A percentile compares a stretch with the other conserved stretches of the same genome.
These are phyloP conservation scores for Hipparchia semele DNA, from an alignment of 2,888 invertebrate genomes.

Conservation along the genomic window DNA sequence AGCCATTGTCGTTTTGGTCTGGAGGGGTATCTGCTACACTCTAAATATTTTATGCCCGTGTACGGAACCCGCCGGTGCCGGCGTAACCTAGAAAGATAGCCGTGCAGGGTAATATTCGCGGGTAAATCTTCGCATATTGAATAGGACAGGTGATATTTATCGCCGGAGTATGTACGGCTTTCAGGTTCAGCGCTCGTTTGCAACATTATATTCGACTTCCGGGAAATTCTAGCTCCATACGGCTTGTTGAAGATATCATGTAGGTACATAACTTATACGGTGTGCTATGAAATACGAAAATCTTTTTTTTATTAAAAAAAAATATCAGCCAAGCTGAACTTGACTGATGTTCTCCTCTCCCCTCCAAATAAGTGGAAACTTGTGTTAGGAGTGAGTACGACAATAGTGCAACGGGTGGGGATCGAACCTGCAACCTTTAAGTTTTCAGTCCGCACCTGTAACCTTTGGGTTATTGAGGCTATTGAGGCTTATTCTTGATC, in stretches of 20 bases:
- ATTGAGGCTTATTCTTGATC: no score
- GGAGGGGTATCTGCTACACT: neutral
- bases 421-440: no score
- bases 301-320: no score
- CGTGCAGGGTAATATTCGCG: neutral
- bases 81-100: conserved; percentile 12
- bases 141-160: conserved; percentile 18
- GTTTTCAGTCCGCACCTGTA: no score
- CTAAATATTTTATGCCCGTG: conserved; percentile 9
- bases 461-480: no score
- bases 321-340: no score
- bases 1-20: neutral
- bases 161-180: neutral
- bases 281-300: no score
- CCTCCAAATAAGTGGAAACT: no score
- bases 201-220: neutral
- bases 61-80: neutral
- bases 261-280: no score
- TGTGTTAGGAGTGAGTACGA: no score
- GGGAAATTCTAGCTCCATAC: neutral
- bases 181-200: conserved; percentile 7
- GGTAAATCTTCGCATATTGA: conserved; percentile 17
- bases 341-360: no score
- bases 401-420: no score
- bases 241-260: neutral